Conservation (phyloP, 1,140 invertebrate species). For the Neodiprion pinetum region DNA sequence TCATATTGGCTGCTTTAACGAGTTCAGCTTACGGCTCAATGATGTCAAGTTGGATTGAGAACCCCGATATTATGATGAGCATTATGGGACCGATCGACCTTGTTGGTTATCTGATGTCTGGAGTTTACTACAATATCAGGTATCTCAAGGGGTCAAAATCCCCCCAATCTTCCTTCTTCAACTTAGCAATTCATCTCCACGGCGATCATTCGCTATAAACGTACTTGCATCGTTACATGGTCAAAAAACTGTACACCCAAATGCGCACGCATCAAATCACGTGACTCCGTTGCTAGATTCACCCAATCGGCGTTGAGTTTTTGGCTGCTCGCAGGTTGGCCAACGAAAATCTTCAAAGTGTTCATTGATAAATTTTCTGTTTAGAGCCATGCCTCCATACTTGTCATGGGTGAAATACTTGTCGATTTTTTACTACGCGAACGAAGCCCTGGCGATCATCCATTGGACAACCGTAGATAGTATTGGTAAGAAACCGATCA, state of each 20-base stretch:
- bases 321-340: too few species aligned
- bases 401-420: conserved; percentile 62
- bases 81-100: conserved; percentile 40
- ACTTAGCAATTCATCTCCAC: neutral
- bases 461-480: conserved; percentile 57
- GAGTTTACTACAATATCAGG: conserved; percentile 43
- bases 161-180: neutral
- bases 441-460: conserved; percentile 61
- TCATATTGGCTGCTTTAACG: conserved; percentile 25
- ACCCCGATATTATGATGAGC: conserved; percentile 27
- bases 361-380: neutral
- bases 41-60: conserved; percentile 32
- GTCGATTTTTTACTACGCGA: conserved; percentile 65
- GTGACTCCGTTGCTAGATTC: too few species aligned
- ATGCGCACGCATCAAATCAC: too few species aligned
- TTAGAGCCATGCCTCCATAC: conserved; percentile 57
- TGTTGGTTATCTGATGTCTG: conserved; percentile 36
- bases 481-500: conserved; percentile 28
- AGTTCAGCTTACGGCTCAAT: conserved; percentile 33
- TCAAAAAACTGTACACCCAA: too few species aligned
- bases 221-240: too few species aligned
- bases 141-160: conserved; percentile 9
- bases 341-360: too few species aligned
- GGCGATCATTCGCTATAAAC: too few species aligned
- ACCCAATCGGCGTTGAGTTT: too few species aligned